Evolutionary conservation across 2,888 invertebrate genomes (phyloP), one percentile per base, ranked within the genome.

Genomic region (Rhopalosiphum nymphaeae): DNA sequence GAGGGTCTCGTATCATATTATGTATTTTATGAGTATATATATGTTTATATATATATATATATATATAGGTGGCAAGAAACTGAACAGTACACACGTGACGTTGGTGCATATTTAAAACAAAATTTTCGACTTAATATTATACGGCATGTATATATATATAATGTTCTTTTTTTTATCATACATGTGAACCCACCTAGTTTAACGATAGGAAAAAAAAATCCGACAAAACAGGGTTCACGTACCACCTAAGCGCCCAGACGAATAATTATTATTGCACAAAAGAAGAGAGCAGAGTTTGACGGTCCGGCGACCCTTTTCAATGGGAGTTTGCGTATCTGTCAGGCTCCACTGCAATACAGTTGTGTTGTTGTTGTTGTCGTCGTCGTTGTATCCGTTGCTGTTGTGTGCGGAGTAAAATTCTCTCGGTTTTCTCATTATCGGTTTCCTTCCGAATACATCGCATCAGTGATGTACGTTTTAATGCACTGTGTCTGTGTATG

Each of bases 271-370:
- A 85, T 90, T 93, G 93, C 36, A 85, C 89, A 85, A 84, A 93
- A 93, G 93, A 57, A 89, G 67, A 90, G 89, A 42, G 57, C 36
- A 16, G 26, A 85, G 57, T 90, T 93, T 93, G 93, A 93, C 93
- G 93, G 93, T 90, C 90, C 53, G 90, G n/a, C 53, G 93, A 93
- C 93, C 93, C 93, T 93, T 93, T 93, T 93, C 93, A 93, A 90
- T 46, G 93, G 21, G 90, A 89, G 57, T 90, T 90, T 90, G 85
- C 42, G 61, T 49, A 90, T 90, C 85, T 93, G 93, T 93, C 93
- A 93, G 93, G 36, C 36, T 57, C 21, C 78, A n/a, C 36, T n/a
- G 53, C 42, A 67, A 67, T 67, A 78, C 67, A 67, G 67, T 67
- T n/a, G 78, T 36, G 36, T 36, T 21, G 78, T 36, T 9, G 78